These are phyloP conservation scores for Phrynosoma platyrhinos DNA, from an alignment of 2,113 vertebrate genomes.

Conservation along the genomic window DNA sequence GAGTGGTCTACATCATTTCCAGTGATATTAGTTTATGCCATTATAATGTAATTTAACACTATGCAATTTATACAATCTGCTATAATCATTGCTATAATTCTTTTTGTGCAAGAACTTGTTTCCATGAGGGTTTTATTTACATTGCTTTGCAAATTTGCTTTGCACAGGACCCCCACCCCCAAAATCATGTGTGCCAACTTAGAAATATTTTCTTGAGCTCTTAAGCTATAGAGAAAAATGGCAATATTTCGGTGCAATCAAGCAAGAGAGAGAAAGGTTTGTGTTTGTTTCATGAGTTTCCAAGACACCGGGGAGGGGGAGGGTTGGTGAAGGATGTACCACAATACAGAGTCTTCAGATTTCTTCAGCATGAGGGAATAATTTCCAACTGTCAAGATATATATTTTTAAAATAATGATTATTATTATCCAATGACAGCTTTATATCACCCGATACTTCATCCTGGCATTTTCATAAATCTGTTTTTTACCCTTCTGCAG, in stretches of 20 bases:
- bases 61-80: not conserved
- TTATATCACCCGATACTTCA: not conserved
- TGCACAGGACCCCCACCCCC: not conserved
- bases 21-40: not conserved
- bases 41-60: not conserved
- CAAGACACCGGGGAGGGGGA: not conserved
- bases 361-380: constrained; percentile 33
- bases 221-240: constrained; percentile 11
- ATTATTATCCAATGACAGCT: not conserved
- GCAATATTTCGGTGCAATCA: constrained; percentile 25
- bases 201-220: constrained; percentile 7
- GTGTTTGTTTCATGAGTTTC: constrained; percentile 33
- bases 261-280: not conserved
- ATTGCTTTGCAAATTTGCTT: not conserved
- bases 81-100: not conserved
- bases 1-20: not conserved
- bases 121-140: not conserved
- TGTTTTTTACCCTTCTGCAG: rapidly evolving
- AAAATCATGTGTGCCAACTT: constrained; percentile 10
- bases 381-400: constrained; percentile 25
- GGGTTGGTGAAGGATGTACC: constrained; percentile 11
- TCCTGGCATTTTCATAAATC: not conserved
- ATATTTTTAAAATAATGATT: not conserved
- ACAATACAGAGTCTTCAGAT: constrained; percentile 21
- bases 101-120: not conserved